These are phyloP conservation scores for Calliscelio sp. DNA, from an alignment of 2,888 invertebrate species.

Conservation along the genomic window DNA sequence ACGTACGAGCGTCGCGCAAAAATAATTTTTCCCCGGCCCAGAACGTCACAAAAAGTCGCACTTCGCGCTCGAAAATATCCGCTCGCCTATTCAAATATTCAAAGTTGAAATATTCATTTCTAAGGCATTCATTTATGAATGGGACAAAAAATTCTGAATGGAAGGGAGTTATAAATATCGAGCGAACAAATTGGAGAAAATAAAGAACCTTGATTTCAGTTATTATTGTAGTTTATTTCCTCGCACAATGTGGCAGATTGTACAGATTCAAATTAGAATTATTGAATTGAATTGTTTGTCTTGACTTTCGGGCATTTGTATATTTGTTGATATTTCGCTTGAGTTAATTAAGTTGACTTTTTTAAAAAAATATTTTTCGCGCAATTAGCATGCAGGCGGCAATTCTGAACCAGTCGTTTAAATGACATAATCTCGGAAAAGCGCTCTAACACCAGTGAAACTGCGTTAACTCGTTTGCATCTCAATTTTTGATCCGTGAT, in stretches of 20 bases:
- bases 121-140: too few relatives aligned
- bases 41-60: background rate
- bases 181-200: too few relatives aligned
- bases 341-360: too few relatives aligned
- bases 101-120: background rate
- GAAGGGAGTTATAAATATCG: too few relatives aligned
- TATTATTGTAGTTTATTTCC: too few relatives aligned
- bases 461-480: conserved; percentile 40
- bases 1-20: conserved; percentile 29
- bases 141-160: too few relatives aligned
- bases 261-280: too few relatives aligned
- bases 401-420: conserved; percentile 36
- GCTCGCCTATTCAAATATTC: background rate
- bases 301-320: too few relatives aligned
- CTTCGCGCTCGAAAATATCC: conserved; percentile 2
- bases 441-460: conserved; percentile 19
- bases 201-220: too few relatives aligned
- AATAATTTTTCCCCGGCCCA: conserved; percentile 29
- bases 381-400: conserved; percentile 30
- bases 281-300: too few relatives aligned
- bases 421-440: conserved; percentile 37
- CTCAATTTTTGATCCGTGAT: conserved; percentile 32
- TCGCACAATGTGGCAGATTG: too few relatives aligned
- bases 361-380: conserved; percentile 7
- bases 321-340: too few relatives aligned